A percentile compares a stretch with the other conserved stretches of the same genome.
These are phyloP conservation scores for Albula glossodonta DNA, from an alignment of 2,113 vertebrate species.

Conservation along the genomic window DNA sequence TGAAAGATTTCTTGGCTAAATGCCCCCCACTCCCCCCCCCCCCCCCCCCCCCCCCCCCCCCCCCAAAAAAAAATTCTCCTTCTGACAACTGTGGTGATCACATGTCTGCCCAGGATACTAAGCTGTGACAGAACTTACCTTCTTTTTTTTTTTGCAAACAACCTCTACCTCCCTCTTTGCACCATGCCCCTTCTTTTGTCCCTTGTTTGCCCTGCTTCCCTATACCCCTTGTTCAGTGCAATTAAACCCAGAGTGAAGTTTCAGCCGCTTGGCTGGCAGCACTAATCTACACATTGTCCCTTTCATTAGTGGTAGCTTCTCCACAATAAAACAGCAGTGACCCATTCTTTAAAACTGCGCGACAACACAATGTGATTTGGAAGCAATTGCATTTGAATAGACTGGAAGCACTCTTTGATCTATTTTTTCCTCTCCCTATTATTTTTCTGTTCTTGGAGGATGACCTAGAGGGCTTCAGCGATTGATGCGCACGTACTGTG, in stretches of 20 bases:
- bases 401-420: slow-evolving; percentile 80
- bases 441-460: slow-evolving; percentile 41
- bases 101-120: slow-evolving; percentile 45
- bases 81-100: slow-evolving; percentile 37
- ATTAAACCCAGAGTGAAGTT: slow-evolving; percentile 80
- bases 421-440: slow-evolving; percentile 57
- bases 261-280: slow-evolving; percentile 79
- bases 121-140: slow-evolving; percentile 57
- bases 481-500: slow-evolving; percentile 54
- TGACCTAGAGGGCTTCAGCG: slow-evolving; percentile 59
- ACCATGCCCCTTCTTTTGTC: slow-evolving; percentile 71
- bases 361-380: slow-evolving; percentile 76
- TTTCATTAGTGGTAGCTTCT: slow-evolving; percentile 81
- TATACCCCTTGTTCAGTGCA: slow-evolving; percentile 77
- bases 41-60: neutral
- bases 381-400: slow-evolving; percentile 80
- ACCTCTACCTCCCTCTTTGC: slow-evolving; percentile 54
- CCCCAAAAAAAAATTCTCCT: neutral
- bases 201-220: slow-evolving; percentile 74
- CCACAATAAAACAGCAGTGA: slow-evolving; percentile 76
- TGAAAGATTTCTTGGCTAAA: slow-evolving; percentile 6
- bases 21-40: neutral
- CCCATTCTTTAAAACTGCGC: slow-evolving; percentile 74
- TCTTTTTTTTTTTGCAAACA: slow-evolving; percentile 37
- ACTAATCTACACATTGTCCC: slow-evolving; percentile 82